Evolutionary conservation across 2,888 invertebrate genomes (phyloP), one percentile per base, ranked within the genome.

Genomic region (Cecidostiba fungosa): DNA sequence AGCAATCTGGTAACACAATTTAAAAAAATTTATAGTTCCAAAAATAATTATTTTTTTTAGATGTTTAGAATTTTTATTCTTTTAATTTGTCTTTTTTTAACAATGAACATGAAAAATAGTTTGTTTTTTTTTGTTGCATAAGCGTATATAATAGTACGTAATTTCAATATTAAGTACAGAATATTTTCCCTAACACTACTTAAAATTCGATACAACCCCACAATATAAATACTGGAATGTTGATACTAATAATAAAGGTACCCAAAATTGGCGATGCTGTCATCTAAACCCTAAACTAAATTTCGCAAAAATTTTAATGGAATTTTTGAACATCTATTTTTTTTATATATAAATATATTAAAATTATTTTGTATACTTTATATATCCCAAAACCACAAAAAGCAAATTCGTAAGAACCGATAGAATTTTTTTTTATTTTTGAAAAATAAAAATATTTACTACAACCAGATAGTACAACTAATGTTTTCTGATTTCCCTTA

Each of bases 201-300:
- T 69, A 16, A 69, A 69, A 29, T 29, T 32, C 16, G 12, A 69
- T 70, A 70, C 12, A 36, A 70, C n/a, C 16, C 32, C 70, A 36
- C 19, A 10, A 70, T 70, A 36, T 32, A 2, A 77, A 82, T 82
- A 69, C 76, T 76, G 76, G 23, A 77, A 69, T 70, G 66, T 76
- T 76, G 19, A 54, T 2, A 39, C 26, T 50, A 69, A 76, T 76
- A 76, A 66, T 16, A 62, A 43, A 76, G 23, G 36, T 76, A 26
- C 12, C 16, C 6, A 36, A 74, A 39, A 26, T 47, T n/a, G 26
- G 12, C 36, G 3, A 3, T 32, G 19, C 32, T n/a, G 39, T n/a
- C 76, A 36, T 23, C 10, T 14, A 66, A n/a, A 39, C 23, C 4
- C 19, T 1, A 59, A 23, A 59, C 23, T 0, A 23, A 23, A 2